These are phyloP conservation scores for Sussaba pulchella DNA, from an alignment of 2,888 invertebrate genomes.

Conservation along the genomic window DNA sequence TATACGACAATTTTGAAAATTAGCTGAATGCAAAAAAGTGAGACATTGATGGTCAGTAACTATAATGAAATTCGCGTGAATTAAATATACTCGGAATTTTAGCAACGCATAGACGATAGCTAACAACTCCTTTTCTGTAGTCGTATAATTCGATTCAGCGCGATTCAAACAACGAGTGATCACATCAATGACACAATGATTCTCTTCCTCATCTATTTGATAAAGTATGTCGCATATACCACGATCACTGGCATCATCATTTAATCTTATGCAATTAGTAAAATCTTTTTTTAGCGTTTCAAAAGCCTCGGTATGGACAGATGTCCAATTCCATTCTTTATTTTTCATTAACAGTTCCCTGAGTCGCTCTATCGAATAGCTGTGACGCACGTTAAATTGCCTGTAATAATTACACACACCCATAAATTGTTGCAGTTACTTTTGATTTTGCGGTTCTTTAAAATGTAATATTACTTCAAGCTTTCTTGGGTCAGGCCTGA, in stretches of 20 bases:
- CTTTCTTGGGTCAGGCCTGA: constrained; percentile 58
- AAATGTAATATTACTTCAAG: constrained; percentile 67
- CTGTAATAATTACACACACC: constrained; percentile 57
- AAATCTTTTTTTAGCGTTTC: constrained; percentile 7
- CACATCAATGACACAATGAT: constrained; percentile 63
- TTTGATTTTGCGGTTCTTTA: constrained; percentile 66
- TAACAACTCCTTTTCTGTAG: constrained; percentile 70
- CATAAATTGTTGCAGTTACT: constrained; percentile 68
- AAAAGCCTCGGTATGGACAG: constrained; percentile 32
- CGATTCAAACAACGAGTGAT: constrained; percentile 65
- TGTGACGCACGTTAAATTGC: constrained; percentile 11
- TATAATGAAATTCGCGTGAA: constrained; percentile 64
- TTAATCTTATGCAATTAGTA: constrained; percentile 30
- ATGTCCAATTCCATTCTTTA: constrained; percentile 41
- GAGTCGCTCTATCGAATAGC: constrained; percentile 24
- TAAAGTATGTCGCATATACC: constrained; percentile 65
- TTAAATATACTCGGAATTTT: constrained; percentile 72
- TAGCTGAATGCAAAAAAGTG: constrained; percentile 69
- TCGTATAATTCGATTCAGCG: constrained; percentile 66
- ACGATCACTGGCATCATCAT: constrained; percentile 36
- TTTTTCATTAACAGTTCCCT: constrained; percentile 45
- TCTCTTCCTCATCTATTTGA: constrained; percentile 22
- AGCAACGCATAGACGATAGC: constrained; percentile 69
- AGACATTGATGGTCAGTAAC: constrained; percentile 72
- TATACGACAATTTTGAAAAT: constrained; percentile 67